Conservation (phyloP, 2,113 vertebrate genomes). For the Silurus asotus region DNA sequence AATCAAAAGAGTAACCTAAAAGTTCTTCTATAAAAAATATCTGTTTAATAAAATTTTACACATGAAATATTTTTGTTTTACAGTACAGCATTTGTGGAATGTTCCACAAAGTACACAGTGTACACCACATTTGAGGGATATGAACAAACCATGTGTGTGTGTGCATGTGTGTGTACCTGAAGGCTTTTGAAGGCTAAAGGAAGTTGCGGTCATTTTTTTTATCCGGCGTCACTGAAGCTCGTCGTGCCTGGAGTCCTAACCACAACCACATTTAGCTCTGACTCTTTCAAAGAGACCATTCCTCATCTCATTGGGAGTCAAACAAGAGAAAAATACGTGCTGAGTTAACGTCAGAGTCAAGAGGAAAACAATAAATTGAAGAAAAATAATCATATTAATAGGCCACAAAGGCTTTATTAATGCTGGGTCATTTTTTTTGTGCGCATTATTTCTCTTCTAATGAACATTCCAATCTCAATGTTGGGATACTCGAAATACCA, state of each 20-base stretch:
- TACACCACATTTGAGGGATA: not conserved
- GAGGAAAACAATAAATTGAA: not conserved
- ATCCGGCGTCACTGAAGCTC: constrained; percentile 69
- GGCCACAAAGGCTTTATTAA: not conserved
- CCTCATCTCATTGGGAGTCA: constrained; percentile 54
- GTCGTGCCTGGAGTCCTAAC: constrained; percentile 69
- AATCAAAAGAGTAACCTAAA: not conserved
- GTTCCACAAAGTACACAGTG: constrained; percentile 9
- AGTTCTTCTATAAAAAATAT: not conserved
- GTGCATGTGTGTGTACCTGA: constrained; percentile 62
- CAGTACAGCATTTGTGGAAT: not conserved
- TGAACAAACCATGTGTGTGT: not conserved
- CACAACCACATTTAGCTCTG: constrained; percentile 72
- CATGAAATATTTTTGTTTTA: not conserved
- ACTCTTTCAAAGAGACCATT: constrained; percentile 63
- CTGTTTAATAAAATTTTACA: not conserved
- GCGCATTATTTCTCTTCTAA: not conserved
- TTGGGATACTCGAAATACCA: not conserved
- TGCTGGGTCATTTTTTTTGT: not conserved
- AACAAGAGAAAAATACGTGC: constrained; percentile 38
- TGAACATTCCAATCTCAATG: not conserved
- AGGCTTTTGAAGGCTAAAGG: constrained; percentile 69
- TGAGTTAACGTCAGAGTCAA: constrained; percentile 1
- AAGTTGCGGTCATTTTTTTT: constrained; percentile 74
- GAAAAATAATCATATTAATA: not conserved